phyloP scores from a whole-genome alignment of 1,140 invertebrate species.

The Cotesia vestalis region DNA sequence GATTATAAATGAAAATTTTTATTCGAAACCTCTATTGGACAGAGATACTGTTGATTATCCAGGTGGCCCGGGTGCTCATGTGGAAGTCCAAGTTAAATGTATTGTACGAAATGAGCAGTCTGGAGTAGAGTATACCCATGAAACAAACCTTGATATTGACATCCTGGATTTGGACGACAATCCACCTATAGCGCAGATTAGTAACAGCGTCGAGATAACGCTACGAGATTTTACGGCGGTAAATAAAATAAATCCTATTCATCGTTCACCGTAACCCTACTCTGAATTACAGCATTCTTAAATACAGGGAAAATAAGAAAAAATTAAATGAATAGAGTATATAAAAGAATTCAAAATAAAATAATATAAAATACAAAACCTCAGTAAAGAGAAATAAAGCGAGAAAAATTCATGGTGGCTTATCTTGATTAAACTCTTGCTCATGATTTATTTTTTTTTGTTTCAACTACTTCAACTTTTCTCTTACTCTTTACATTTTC shows the following conservation, averaged over 20 bases:
- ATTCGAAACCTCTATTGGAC: constrained; percentile 52
- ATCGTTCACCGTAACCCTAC: not conserved
- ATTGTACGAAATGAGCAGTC: constrained; percentile 50
- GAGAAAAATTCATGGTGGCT: constrained; percentile 43
- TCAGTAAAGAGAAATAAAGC: not conserved
- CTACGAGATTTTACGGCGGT: constrained; percentile 54
- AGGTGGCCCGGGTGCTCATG: constrained; percentile 51
- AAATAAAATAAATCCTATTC: constrained; percentile 33
- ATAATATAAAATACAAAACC: constrained; percentile 2
- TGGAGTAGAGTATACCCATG: constrained; percentile 45
- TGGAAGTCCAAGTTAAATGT: constrained; percentile 52
- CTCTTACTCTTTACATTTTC: not conserved
- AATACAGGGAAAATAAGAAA: not conserved
- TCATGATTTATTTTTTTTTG: constrained; percentile 21
- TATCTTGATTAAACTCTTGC: constrained; percentile 56
- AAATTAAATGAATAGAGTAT: constrained; percentile 9
- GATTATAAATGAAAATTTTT: constrained; percentile 47
- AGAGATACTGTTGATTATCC: constrained; percentile 49
- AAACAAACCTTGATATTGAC: constrained; percentile 48
- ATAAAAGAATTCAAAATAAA: constrained; percentile 37
- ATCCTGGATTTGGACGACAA: constrained; percentile 64
- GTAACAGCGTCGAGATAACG: constrained; percentile 47
- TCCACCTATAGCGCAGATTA: constrained; percentile 56
- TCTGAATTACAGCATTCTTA: not conserved
- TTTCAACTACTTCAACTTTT: constrained; percentile 20